Conservation (phyloP, 2,113 vertebrate species). For the Macrotus californicus region DNA sequence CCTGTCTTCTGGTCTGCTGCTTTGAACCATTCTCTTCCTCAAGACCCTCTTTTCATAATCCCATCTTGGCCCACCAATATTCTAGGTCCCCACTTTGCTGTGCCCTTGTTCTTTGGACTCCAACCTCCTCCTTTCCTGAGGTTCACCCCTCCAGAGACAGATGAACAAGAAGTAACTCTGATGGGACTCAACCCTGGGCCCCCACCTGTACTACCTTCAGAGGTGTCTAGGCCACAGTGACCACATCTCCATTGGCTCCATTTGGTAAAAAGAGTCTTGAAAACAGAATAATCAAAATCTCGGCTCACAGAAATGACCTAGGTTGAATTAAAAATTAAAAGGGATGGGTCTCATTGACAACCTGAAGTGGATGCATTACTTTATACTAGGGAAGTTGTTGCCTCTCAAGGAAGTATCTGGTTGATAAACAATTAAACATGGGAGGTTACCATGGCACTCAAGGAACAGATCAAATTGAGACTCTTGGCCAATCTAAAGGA, state of each 20-base stretch:
- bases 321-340: not conserved
- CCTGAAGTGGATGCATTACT: not conserved
- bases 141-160: not conserved
- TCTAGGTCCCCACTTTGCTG: not conserved
- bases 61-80: not conserved
- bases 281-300: not conserved
- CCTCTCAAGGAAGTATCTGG: not conserved
- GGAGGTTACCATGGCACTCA: not conserved
- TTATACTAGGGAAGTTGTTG: not conserved
- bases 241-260: no score
- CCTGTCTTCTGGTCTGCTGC: not conserved
- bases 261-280: not conserved
- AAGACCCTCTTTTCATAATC: not conserved
- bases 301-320: not conserved
- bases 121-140: not conserved
- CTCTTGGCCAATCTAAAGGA: not conserved
- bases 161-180: not conserved
- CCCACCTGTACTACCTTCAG: not conserved
- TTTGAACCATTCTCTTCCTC: not conserved
- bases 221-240: not conserved
- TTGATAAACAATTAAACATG: not conserved
- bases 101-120: not conserved
- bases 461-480: not conserved
- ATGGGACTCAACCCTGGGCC: not conserved
- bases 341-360: not conserved